Conservation (phyloP, 1,140 invertebrate species). For the Macrobrachium nipponense region DNA sequence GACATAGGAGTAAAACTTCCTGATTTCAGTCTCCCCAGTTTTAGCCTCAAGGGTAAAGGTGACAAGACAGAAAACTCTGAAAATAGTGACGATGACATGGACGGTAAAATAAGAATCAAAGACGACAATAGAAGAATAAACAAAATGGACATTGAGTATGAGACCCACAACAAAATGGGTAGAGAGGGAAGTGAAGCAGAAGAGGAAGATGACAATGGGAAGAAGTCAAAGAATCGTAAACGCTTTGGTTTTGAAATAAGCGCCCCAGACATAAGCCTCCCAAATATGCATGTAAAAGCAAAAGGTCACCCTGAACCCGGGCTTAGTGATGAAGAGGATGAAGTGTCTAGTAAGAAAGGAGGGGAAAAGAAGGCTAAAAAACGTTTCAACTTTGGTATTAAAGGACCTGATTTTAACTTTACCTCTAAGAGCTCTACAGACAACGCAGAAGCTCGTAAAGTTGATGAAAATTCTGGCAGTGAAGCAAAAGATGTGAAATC, state of each 20-base stretch:
- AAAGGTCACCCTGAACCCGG: not conserved
- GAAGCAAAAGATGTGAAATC: not conserved
- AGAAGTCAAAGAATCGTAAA: not conserved
- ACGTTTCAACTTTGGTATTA: not conserved
- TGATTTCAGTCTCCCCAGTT: too few species aligned
- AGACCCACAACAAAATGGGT: too few species aligned
- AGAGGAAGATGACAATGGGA: not conserved
- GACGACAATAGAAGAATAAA: too few species aligned
- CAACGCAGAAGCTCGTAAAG: not conserved
- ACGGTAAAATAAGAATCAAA: too few species aligned
- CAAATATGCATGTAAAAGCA: not conserved
- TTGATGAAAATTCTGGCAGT: not conserved
- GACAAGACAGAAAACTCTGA: too few species aligned
- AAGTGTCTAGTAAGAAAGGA: not conserved
- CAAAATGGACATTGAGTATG: too few species aligned
- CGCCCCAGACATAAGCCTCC: not conserved
- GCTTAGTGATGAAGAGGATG: not conserved
- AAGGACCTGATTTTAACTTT: slow-evolving; percentile 10
- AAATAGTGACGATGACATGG: too few species aligned
- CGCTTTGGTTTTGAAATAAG: not conserved
- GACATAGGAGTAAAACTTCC: too few species aligned
- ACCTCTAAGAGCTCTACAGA: not conserved
- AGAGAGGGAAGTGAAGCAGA: too few species aligned
- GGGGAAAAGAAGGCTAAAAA: not conserved
- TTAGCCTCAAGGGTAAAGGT: too few species aligned